Evolutionary conservation across 2,888 invertebrate species (phyloP).

Genomic region (Allygus modestus): DNA sequence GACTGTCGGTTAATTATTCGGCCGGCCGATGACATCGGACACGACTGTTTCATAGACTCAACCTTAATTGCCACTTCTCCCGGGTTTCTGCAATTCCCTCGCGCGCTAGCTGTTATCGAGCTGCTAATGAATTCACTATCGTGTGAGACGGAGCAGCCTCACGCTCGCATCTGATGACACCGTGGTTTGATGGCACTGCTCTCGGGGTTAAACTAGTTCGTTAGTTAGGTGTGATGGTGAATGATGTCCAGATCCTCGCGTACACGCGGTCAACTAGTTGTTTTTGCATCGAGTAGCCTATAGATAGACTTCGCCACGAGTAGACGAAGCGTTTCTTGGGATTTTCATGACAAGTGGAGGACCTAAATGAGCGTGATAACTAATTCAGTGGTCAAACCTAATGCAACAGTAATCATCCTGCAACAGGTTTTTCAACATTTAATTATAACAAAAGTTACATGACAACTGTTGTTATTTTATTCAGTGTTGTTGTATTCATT

Average conservation of each 20-base stretch:
- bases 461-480: too few species aligned
- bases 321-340: too few species aligned
- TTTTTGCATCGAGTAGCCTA: neutral
- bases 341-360: too few species aligned
- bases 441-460: too few species aligned
- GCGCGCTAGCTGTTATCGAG: constrained; percentile 21
- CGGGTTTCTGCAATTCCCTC: constrained; percentile 54
- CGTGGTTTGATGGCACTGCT: neutral
- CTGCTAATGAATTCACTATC: constrained; percentile 50
- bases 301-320: too few species aligned
- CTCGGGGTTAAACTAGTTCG: neutral
- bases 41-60: constrained; percentile 50
- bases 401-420: too few species aligned
- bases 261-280: neutral
- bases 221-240: too few species aligned
- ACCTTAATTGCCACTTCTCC: constrained; percentile 51
- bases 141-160: constrained; percentile 13
- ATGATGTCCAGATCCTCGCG: neutral
- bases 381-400: too few species aligned
- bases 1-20: constrained; percentile 51
- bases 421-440: too few species aligned
- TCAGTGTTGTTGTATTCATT: too few species aligned
- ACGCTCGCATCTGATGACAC: neutral
- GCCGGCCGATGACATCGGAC: constrained; percentile 49
- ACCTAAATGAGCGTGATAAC: too few species aligned